Base-by-base conservation (phyloP, 2,888 invertebrate genomes). In the Cataglyphis altisquamis region DNA sequence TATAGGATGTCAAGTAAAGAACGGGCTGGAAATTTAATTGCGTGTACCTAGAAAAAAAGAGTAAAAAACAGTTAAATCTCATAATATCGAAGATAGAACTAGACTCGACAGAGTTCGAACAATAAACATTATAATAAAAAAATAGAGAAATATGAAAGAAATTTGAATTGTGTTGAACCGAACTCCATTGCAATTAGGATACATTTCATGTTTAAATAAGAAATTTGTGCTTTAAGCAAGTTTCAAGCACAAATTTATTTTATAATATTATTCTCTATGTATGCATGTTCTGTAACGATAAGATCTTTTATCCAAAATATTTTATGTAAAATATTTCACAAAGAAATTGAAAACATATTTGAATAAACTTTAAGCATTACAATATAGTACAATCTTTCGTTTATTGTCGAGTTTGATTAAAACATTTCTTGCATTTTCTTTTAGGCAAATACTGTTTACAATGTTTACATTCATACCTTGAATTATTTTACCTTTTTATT, bases 1-100 rank as follows among this genome's bases (percentile, higher is more conserved):
- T 55, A 55, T 36, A 15, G 5, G 41, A 55, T 66, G 75, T 77
- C 55, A 39, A 2, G 6, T n/a, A 39, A 81, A 73, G 12, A 32
- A 18, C 48, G 62, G 18, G n/a, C 10, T 15, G 0, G 21, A 21
- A 36, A 48, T 36, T 32, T 45, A 9, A 18, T 15, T 8, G 52
- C 32, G 15, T 18, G 21, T 6, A 9, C 0, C 63, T 18, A 21
- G 4, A 6, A 29, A 29, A 18, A 36, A 29, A 60, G 6, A 12
- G 9, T 45, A n/a, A 29, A 41, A 8, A 60, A 29, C 29, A 10
- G n/a, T 1, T 12, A 1, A 29, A 39, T 25, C 21, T 39, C 0
- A 2, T 48, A n/a, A 52, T 45, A 45, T 52, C 48, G 6, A n/a
- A 52, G 18, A 52, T 8, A 8, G 8, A 52, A n/a, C 8, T 45